Base-by-base conservation (phyloP, 2,888 invertebrate species). In the Epinotia brunnichana region DNA sequence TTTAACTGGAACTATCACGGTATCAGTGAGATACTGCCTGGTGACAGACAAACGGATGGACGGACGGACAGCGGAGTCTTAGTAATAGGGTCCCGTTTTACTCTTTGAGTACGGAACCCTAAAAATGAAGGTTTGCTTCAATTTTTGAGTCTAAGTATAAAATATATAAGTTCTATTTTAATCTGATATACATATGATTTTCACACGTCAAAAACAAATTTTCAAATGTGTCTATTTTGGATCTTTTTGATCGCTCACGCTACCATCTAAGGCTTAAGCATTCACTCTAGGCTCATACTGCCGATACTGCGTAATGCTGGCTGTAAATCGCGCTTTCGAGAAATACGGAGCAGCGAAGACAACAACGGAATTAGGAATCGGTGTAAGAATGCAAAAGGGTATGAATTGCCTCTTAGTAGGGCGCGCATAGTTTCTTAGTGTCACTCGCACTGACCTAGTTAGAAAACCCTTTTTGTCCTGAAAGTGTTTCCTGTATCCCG, bases 361-460 rank as follows among this genome's bases (percentile, higher is more conserved):
- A 59, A 48, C 51, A 51, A 13, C 10, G 48, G 57, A 64, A 70
- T 70, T 39, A 59, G 41, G 53, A 71, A 66, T 60, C 41, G 62
- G 70, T 29, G 44, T 44, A 69, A 62, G 54, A 69, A 62, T 69
- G 69, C 41, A 60, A 39, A 24, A 61, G 24, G 69, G 29, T 69
- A 44, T 19, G 19, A 17, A 64, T 64, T 35, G 39, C 39, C 53
- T 53, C 53, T 64, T 15, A 63, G 63, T 54, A 13, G 64, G 64
- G 3, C 64, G 21, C 17, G 21, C 17, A 54, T 64, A 64, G 64
- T 64, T 62, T 64, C 29, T 35, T 53, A 21, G 9, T n/a, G 15
- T 29, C 57, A 29, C 19, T 39, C 39, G 19, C 15, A 35, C 0
- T 54, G 39, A 64, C 64, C 64, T 53, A 54, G 64, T 39, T 54